A percentile compares a stretch with the other conserved stretches of the same genome.
These are phyloP conservation scores for Antennarius maculatus DNA, from an alignment of 2,797 vertebrate species.

Conservation along the genomic window DNA sequence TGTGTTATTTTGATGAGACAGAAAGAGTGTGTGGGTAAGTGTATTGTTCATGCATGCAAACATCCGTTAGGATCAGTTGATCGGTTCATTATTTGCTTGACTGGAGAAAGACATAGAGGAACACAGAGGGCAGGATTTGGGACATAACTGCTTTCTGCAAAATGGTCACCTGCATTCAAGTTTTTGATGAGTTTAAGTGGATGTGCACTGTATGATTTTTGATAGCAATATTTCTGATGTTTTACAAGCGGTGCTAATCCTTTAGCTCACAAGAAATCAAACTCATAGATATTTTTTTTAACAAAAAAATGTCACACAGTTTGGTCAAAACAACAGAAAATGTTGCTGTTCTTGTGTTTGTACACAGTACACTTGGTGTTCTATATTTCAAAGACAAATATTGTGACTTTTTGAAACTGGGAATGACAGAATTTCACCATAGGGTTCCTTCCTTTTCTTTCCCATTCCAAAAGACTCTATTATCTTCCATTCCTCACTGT, in stretches of 20 bases:
- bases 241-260: background rate
- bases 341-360: constrained; percentile 29
- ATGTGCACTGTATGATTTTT: constrained; percentile 24
- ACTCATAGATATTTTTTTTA: background rate
- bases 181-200: constrained; percentile 22
- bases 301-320: background rate
- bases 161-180: constrained; percentile 44
- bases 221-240: background rate
- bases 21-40: constrained; percentile 32
- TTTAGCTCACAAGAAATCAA: background rate
- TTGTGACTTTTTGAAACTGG: constrained; percentile 58
- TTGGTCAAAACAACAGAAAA: background rate
- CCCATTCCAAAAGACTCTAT: constrained; percentile 53
- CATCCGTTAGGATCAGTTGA: constrained; percentile 30
- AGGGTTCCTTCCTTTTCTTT: constrained; percentile 60
- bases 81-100: constrained; percentile 53
- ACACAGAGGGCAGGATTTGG: constrained; percentile 25
- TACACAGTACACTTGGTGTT: constrained; percentile 16
- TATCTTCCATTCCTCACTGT: constrained; percentile 45
- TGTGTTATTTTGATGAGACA: background rate
- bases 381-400: constrained; percentile 49
- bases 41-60: constrained; percentile 31
- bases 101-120: constrained; percentile 50
- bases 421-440: constrained; percentile 47
- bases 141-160: constrained; percentile 7